Percentiles rank a stretch among this genome's conserved stretches.
These are phyloP conservation scores for Venusia cambrica DNA, from an alignment of 2,888 invertebrate genomes.

Conservation along the genomic window DNA sequence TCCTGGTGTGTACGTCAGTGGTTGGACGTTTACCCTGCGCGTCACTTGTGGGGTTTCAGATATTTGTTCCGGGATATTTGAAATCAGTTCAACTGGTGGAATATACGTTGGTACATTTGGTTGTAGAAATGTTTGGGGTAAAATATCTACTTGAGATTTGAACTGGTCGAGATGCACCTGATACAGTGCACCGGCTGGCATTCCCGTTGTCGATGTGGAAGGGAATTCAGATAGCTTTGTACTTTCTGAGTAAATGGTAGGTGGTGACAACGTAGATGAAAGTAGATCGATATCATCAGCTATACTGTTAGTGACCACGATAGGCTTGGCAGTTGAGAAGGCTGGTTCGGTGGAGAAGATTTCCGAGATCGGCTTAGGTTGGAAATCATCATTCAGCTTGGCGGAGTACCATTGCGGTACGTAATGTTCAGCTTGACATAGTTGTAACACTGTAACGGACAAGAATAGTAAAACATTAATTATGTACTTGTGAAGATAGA, in stretches of 20 bases:
- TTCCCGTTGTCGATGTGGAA: slow-evolving; percentile 23
- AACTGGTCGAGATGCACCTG: slow-evolving; percentile 7
- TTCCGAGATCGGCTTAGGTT: slow-evolving; percentile 65
- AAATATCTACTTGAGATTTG: slow-evolving; percentile 11
- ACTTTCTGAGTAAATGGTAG: slow-evolving; percentile 16
- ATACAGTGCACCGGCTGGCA: slow-evolving; percentile 20
- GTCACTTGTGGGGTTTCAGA: slow-evolving; percentile 10
- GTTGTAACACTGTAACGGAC: slow-evolving; percentile 69
- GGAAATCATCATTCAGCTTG: slow-evolving; percentile 64
- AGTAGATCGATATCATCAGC: slow-evolving; percentile 23
- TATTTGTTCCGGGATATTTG: neutral
- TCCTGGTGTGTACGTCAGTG: slow-evolving; percentile 9
- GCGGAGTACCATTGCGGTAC: slow-evolving; percentile 66
- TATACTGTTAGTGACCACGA: slow-evolving; percentile 34
- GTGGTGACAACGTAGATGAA: slow-evolving; percentile 36
- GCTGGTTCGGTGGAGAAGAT: slow-evolving; percentile 58
- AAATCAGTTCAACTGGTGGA: slow-evolving; percentile 4
- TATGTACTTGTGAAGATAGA: neutral
- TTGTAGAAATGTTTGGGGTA: slow-evolving; percentile 8
- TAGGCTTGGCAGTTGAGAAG: slow-evolving; percentile 53
- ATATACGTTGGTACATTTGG: slow-evolving; percentile 9
- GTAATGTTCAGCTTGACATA: slow-evolving; percentile 62
- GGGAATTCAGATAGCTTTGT: slow-evolving; percentile 5
- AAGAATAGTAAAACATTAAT: neutral
- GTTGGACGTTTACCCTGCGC: slow-evolving; percentile 4